A percentile compares a stretch with the other conserved stretches of the same genome.
Evolutionary conservation across 2,113 vertebrate genomes (phyloP).

Genomic region (Melanerpes formicivorus): DNA sequence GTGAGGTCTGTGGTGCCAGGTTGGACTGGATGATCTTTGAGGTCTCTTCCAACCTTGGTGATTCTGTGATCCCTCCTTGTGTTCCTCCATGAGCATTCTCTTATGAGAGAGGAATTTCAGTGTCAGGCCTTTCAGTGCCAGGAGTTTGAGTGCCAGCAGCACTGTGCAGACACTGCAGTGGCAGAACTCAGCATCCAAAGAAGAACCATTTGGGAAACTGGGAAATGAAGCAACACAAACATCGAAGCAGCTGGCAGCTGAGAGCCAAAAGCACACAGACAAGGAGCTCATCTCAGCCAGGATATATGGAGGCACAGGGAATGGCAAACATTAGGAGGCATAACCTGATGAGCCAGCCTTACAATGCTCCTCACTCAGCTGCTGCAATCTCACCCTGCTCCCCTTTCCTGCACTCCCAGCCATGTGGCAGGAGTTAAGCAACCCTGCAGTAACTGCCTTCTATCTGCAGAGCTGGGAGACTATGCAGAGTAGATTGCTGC

Average conservation of each 20-base stretch:
- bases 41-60: too few species aligned
- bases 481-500: neutral
- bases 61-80: neutral
- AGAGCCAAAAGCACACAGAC: neutral
- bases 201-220: neutral
- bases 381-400: conserved; percentile 12
- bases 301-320: neutral
- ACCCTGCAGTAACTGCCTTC: conserved; percentile 15
- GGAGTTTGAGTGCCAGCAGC: neutral
- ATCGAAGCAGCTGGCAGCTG: neutral
- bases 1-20: too few species aligned
- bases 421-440: conserved; percentile 55
- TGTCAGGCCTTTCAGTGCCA: neutral
- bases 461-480: conserved; percentile 42
- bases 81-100: neutral
- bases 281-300: neutral
- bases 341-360: neutral
- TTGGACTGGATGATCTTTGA: too few species aligned
- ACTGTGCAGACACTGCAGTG: neutral
- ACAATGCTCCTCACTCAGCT: conserved; percentile 17
- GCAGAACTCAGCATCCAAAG: neutral
- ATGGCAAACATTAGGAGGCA: neutral
- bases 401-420: conserved; percentile 32
- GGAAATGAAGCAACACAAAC: neutral
- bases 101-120: neutral